Conservation (phyloP, 92 coral and sea anemone genomes). For the Zoanthus solanderi region DNA sequence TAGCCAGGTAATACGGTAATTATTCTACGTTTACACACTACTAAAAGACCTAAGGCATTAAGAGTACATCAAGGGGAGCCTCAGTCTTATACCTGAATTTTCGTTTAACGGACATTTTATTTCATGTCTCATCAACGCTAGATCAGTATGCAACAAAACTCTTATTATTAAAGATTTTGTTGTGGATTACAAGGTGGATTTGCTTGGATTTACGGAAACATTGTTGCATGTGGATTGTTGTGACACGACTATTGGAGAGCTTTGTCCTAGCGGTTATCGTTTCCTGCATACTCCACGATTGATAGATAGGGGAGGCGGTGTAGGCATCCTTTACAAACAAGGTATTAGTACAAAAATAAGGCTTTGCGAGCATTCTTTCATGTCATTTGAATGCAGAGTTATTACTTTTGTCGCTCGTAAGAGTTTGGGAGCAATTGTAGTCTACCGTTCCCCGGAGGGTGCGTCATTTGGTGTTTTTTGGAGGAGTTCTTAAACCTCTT, state of each 20-base stretch:
- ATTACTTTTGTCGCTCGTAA: conserved; percentile 35
- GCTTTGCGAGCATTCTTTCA: conserved; percentile 31
- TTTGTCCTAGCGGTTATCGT: conserved; percentile 52
- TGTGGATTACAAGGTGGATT: conserved; percentile 44
- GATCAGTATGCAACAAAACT: conserved; percentile 50
- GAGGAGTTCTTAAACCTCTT: conserved; percentile 4
- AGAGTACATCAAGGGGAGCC: too few species aligned
- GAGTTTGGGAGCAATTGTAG: conserved; percentile 39
- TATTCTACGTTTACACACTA: too few species aligned
- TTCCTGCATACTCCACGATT: conserved; percentile 36
- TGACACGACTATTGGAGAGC: conserved; percentile 42
- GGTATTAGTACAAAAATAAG: conserved; percentile 43
- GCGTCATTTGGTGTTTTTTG: not conserved
- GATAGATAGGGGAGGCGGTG: conserved; percentile 39
- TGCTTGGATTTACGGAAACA: conserved; percentile 44
- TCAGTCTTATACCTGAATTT: conserved; percentile 4
- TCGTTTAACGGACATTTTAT: conserved; percentile 34
- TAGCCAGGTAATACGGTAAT: too few species aligned
- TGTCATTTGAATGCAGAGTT: conserved; percentile 40
- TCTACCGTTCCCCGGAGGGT: too few species aligned
- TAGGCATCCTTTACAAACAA: conserved; percentile 45
- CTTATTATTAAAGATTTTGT: conserved; percentile 49
- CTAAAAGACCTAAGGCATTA: too few species aligned
- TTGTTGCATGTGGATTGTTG: conserved; percentile 28
- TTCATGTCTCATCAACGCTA: conserved; percentile 48